A percentile compares a stretch with the other conserved stretches of the same genome.
Conservation (phyloP, 2,888 invertebrate species). For the Orchesella flavescens region DNA sequence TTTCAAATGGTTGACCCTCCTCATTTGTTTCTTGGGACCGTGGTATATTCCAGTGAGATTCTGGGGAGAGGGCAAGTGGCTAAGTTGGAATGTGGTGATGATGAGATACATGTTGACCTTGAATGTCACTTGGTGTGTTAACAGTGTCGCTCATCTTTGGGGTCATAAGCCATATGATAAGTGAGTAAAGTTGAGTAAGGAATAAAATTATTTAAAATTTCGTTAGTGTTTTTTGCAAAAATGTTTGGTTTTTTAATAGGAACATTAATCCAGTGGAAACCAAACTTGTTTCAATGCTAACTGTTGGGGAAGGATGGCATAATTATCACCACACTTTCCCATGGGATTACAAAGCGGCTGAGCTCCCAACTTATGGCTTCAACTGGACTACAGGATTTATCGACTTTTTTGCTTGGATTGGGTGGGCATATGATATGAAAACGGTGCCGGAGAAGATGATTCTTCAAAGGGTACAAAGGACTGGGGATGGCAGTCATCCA, state of each 20-base stretch:
- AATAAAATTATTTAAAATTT: too few species aligned
- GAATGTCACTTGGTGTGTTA: too few species aligned
- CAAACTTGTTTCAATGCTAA: neutral
- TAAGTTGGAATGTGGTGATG: too few species aligned
- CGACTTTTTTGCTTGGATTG: slow-evolving; percentile 9
- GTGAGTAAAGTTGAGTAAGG: neutral
- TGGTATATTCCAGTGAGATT: too few species aligned
- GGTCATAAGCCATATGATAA: slow-evolving; percentile 85
- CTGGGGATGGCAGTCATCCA: slow-evolving; percentile 73
- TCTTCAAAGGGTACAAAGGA: neutral
- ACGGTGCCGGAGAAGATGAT: neutral
- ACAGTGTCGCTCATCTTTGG: too few species aligned
- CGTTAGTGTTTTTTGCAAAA: too few species aligned
- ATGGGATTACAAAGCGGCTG: slow-evolving; percentile 78
- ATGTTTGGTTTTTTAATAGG: too few species aligned
- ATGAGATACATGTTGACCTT: too few species aligned
- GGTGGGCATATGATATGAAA: slow-evolving; percentile 19
- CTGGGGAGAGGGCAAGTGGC: slow-evolving; percentile 75
- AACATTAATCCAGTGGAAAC: neutral
- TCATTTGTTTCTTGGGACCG: too few species aligned
- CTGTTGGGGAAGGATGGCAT: slow-evolving; percentile 16
- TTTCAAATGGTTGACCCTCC: too few species aligned
- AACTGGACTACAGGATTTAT: neutral
- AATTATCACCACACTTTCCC: slow-evolving; percentile 28
- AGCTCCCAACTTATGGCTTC: slow-evolving; percentile 73